Percentiles rank a stretch among this genome's conserved stretches.
Evolutionary conservation across 1,140 invertebrate genomes (phyloP).

Genomic region (Glossosoma conforme): DNA sequence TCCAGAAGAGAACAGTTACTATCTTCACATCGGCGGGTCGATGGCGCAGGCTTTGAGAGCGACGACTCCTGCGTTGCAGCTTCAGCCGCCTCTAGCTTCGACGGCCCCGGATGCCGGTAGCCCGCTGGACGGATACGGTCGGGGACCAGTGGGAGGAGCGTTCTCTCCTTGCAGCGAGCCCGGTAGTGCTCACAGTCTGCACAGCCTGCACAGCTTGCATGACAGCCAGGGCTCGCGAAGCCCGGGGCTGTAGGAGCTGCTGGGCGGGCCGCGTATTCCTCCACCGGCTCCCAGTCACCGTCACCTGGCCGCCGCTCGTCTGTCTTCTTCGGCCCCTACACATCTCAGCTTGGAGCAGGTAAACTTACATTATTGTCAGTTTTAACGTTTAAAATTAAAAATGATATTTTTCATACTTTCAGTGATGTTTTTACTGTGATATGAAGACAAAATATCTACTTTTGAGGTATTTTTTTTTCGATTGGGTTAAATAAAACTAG

Average conservation of each 20-base stretch:
- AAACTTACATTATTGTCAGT: too few species aligned
- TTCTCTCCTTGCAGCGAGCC: slow-evolving; percentile 55
- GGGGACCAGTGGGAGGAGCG: slow-evolving; percentile 43
- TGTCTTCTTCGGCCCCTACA: slow-evolving; percentile 81
- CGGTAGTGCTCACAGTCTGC: slow-evolving; percentile 56
- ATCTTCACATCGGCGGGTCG: slow-evolving; percentile 45
- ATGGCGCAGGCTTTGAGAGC: slow-evolving; percentile 41
- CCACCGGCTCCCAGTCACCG: slow-evolving; percentile 41
- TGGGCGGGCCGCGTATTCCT: slow-evolving; percentile 52
- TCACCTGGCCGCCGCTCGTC: slow-evolving; percentile 53
- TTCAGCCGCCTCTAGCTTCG: slow-evolving; percentile 44
- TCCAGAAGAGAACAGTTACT: slow-evolving; percentile 59
- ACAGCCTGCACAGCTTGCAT: slow-evolving; percentile 46
- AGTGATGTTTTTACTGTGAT: too few species aligned
- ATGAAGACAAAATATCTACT: too few species aligned
- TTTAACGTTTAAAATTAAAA: too few species aligned
- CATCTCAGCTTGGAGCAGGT: slow-evolving; percentile 66
- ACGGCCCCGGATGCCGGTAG: slow-evolving; percentile 35
- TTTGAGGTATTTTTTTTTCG: too few species aligned
- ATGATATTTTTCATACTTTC: too few species aligned
- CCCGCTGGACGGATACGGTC: slow-evolving; percentile 42
- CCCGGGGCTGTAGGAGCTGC: slow-evolving; percentile 55
- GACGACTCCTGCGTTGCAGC: slow-evolving; percentile 36
- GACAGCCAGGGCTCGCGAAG: slow-evolving; percentile 39
- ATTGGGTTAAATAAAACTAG: too few species aligned